A percentile compares a stretch with the other conserved stretches of the same genome.
phyloP scores from a whole-genome alignment of 2,888 invertebrate genomes.

The Muschampia plurimacula region DNA sequence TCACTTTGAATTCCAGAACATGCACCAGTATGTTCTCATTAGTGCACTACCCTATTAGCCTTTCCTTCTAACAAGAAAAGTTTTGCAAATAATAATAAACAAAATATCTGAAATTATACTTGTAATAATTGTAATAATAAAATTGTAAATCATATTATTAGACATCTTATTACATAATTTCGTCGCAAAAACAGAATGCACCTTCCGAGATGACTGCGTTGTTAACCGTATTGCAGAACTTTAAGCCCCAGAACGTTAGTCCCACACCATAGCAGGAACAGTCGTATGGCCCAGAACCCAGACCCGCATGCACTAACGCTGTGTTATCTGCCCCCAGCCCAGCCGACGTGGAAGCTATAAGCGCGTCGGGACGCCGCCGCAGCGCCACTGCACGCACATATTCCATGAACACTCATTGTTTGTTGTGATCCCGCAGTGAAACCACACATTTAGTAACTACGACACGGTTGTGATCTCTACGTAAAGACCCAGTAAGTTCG shows the following conservation, averaged over 20 bases:
- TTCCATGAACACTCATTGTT: conserved; percentile 85
- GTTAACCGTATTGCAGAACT: conserved; percentile 58
- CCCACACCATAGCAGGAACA: conserved; percentile 45
- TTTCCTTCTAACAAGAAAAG: conserved; percentile 71
- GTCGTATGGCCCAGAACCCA: conserved; percentile 45
- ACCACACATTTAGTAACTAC: conserved; percentile 79
- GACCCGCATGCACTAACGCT: conserved; percentile 79
- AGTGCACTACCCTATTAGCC: conserved; percentile 51
- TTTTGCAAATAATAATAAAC: conserved; percentile 62
- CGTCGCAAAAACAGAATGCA: conserved; percentile 22
- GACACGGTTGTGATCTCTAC: conserved; percentile 82
- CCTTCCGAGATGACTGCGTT: conserved; percentile 21
- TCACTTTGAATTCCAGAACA: conserved; percentile 44
- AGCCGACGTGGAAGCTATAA: conserved; percentile 81
- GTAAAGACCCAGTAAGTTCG: conserved; percentile 77
- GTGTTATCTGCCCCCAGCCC: conserved; percentile 82
- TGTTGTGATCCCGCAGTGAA: conserved; percentile 86
- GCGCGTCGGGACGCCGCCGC: conserved; percentile 72
- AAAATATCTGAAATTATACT: conserved; percentile 3
- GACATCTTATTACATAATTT: conserved; percentile 19
- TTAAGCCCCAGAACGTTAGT: conserved; percentile 38
- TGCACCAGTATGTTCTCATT: conserved; percentile 38
- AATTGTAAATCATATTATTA: no score
- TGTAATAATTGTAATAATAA: no score
- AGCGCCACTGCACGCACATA: conserved; percentile 80